Conservation (phyloP, 2,888 invertebrate genomes). For the Eupithecia exiguata region DNA sequence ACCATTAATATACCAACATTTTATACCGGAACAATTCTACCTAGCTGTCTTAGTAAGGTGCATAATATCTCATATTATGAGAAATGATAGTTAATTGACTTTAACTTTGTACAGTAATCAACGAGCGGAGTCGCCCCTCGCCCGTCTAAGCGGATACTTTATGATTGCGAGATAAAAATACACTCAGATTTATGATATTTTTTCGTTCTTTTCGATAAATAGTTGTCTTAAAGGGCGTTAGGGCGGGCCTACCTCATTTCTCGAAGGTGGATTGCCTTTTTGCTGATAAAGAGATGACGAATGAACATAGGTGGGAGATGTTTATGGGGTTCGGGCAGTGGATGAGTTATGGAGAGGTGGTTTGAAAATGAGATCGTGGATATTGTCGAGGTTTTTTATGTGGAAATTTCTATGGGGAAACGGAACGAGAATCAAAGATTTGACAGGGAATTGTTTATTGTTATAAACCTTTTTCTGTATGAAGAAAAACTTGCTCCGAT, state of each 20-base stretch:
- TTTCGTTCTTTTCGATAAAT: constrained; percentile 72
- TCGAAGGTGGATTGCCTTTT: constrained; percentile 75
- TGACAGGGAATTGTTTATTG: not conserved
- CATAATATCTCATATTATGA: too few relatives aligned
- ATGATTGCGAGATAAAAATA: constrained; percentile 75
- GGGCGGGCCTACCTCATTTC: constrained; percentile 73
- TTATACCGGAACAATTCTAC: too few relatives aligned
- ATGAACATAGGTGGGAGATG: constrained; percentile 66
- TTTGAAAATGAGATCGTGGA: constrained; percentile 31
- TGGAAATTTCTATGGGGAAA: not conserved
- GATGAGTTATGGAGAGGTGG: constrained; percentile 54
- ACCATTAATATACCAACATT: not conserved
- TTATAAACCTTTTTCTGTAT: not conserved
- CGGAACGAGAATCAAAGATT: not conserved
- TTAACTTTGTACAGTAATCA: not conserved
- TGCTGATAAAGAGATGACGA: constrained; percentile 78
- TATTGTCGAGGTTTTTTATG: constrained; percentile 17
- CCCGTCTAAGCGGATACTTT: constrained; percentile 57
- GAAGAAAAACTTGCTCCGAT: not conserved
- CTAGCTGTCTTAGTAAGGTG: too few relatives aligned
- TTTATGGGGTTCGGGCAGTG: constrained; percentile 61
- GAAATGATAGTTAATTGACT: too few relatives aligned
- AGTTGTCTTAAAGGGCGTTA: constrained; percentile 76
- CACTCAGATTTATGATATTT: constrained; percentile 72
- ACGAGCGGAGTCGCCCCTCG: constrained; percentile 30